Evolutionary conservation across 2,797 vertebrate species (phyloP).

Genomic region (Neostethus bicornis): DNA sequence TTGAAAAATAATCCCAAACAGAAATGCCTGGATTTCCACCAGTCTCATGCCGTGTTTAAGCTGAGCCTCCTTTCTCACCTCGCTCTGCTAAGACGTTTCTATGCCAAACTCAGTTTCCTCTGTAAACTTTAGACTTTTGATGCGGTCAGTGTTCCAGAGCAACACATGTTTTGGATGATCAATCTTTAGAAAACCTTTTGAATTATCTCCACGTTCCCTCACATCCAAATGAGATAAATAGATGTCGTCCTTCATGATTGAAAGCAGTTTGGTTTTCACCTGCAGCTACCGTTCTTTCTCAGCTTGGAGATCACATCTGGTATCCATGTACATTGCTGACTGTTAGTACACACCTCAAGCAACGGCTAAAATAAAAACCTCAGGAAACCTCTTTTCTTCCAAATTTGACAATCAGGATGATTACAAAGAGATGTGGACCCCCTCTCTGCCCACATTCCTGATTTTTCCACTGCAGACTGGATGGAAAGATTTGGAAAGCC

Average conservation of each 20-base stretch:
- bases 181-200: constrained; percentile 9
- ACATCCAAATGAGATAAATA: constrained; percentile 53
- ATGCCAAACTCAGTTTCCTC: constrained; percentile 1
- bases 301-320: constrained; percentile 42
- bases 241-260: constrained; percentile 18
- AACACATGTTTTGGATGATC: constrained; percentile 33
- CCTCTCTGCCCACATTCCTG: background rate
- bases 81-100: constrained; percentile 9
- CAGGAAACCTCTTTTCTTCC: constrained; percentile 23
- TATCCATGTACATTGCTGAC: constrained; percentile 42
- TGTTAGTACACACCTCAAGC: constrained; percentile 50
- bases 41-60: background rate
- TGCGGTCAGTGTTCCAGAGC: constrained; percentile 2
- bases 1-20: too few species aligned
- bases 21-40: too few species aligned
- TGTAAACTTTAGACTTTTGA: constrained; percentile 9
- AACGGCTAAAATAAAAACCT: constrained; percentile 5
- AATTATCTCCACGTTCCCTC: constrained; percentile 36
- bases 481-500: constrained; percentile 27
- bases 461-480: constrained; percentile 14
- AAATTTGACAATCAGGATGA: constrained; percentile 36
- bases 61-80: background rate
- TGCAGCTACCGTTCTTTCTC: constrained; percentile 55
- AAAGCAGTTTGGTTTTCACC: constrained; percentile 27
- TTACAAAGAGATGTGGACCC: constrained; percentile 21